Evolutionary conservation across 2,113 vertebrate genomes (phyloP).

Genomic region (Phoxinus phoxinus): DNA sequence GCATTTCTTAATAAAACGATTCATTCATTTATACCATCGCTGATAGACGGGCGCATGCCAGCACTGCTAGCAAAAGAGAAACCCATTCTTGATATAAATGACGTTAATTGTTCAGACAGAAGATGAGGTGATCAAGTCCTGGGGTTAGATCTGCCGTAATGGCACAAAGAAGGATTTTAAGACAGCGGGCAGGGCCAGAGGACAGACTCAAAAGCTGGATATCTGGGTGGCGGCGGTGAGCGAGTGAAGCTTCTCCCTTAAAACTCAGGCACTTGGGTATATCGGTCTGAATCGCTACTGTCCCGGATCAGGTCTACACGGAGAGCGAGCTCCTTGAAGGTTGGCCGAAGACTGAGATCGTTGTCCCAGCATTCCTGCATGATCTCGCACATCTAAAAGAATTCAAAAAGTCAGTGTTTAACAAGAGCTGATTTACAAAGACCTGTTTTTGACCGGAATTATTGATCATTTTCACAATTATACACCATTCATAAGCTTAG

Average conservation of each 20-base stretch:
- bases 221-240: constrained; percentile 19
- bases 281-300: constrained; percentile 67
- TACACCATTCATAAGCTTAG: background rate
- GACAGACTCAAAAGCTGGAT: background rate
- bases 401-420: background rate
- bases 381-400: constrained; percentile 83
- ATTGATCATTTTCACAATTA: background rate
- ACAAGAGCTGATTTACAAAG: background rate
- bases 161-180: constrained; percentile 39
- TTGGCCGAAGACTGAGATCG: constrained; percentile 80
- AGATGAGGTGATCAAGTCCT: constrained; percentile 5
- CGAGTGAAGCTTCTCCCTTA: constrained; percentile 39
- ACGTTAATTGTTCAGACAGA: constrained; percentile 38
- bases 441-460: no score
- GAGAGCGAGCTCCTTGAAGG: constrained; percentile 84
- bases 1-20: constrained; percentile 47
- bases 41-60: constrained; percentile 30
- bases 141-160: constrained; percentile 39
- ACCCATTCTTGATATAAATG: constrained; percentile 36
- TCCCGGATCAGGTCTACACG: constrained; percentile 86
- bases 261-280: constrained; percentile 57
- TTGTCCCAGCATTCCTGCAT: constrained; percentile 95
- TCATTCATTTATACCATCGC: constrained; percentile 51
- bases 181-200: background rate
- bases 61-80: constrained; percentile 50